Evolutionary conservation across 2,888 invertebrate species (phyloP).

Genomic region (Cryptus armator): DNA sequence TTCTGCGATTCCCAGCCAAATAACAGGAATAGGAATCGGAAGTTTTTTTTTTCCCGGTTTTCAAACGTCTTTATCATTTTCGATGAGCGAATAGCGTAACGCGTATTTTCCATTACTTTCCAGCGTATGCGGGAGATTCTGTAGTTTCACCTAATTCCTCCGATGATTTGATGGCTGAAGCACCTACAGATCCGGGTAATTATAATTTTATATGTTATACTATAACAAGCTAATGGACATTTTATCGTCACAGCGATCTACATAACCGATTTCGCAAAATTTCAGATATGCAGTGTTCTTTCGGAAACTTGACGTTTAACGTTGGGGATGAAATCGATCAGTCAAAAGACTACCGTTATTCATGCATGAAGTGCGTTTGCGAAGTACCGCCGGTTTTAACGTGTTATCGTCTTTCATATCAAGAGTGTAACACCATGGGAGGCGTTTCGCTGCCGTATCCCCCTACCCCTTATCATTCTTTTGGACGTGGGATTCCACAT

Average conservation of each 20-base stretch:
- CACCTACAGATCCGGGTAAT: not conserved
- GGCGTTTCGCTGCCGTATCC: no score
- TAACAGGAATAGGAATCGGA: not conserved
- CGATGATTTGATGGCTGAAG: no score
- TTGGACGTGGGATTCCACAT: no score
- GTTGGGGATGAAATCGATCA: constrained; percentile 69
- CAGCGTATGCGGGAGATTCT: no score
- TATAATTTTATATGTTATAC: not conserved
- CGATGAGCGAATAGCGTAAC: no score
- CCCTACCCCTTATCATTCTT: no score
- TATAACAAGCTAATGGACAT: not conserved
- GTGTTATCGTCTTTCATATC: constrained; percentile 55
- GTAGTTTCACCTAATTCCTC: no score
- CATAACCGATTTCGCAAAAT: not conserved
- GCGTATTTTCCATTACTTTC: no score
- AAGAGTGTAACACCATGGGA: constrained; percentile 54
- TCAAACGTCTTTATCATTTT: no score
- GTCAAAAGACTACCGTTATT: constrained; percentile 43
- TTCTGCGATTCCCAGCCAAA: not conserved
- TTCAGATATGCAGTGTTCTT: constrained; percentile 63
- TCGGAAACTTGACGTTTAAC: constrained; percentile 67
- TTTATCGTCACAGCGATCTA: not conserved
- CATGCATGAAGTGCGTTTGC: constrained; percentile 69
- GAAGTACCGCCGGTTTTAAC: constrained; percentile 73
- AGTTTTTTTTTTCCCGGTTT: not conserved